Percentiles rank a stretch among this genome's conserved stretches.
These are phyloP conservation scores for Jaculus jaculus DNA, from an alignment of 2,113 vertebrate genomes.

Conservation along the genomic window DNA sequence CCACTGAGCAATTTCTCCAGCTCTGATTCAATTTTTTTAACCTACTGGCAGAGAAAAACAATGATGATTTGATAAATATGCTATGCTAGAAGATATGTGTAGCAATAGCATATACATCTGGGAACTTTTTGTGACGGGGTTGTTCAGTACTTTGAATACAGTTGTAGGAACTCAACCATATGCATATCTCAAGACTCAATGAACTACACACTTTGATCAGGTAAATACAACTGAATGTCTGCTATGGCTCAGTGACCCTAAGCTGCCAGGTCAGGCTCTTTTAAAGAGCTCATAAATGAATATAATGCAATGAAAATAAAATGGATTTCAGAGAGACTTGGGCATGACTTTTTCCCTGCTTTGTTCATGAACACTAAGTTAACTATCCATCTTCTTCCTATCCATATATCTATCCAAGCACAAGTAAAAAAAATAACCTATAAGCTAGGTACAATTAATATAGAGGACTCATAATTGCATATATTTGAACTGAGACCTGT, in stretches of 20 bases:
- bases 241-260: not conserved
- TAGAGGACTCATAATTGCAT: not conserved
- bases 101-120: no score
- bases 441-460: not conserved
- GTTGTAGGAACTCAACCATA: not conserved
- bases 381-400: not conserved
- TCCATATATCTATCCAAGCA: not conserved
- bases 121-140: not conserved
- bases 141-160: not conserved
- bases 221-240: not conserved
- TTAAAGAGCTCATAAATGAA: not conserved
- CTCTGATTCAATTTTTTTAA: no score
- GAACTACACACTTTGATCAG: not conserved
- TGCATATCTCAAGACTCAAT: not conserved
- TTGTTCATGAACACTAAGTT: not conserved
- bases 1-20: no score
- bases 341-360: not conserved
- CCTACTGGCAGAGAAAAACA: not conserved
- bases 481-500: no score
- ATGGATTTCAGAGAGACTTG: not conserved
- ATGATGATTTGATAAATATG: not conserved
- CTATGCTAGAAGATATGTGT: not conserved
- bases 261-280: not conserved
- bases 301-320: not conserved
- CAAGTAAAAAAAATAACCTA: not conserved